phyloP scores from a whole-genome alignment of 2,113 vertebrate species.

The Rhynchomys soricoides region DNA sequence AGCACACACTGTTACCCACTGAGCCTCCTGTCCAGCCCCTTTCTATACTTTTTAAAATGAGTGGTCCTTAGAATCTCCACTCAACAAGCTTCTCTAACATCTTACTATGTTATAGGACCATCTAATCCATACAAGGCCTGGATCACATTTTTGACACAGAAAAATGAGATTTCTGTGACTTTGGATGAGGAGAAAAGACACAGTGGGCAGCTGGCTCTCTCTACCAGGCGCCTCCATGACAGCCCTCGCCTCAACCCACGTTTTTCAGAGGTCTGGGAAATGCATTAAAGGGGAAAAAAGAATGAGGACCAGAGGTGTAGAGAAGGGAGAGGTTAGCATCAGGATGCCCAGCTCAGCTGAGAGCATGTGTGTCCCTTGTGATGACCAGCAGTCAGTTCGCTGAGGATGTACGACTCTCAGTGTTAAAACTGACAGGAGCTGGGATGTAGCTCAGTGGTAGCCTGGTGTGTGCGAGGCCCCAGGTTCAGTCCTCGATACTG shows the following conservation, averaged over 20 bases:
- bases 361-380: fast-evolving
- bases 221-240: neutral
- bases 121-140: neutral
- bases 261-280: neutral
- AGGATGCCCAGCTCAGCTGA: neutral
- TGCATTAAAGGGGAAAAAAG: neutral
- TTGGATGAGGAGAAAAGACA: neutral
- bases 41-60: neutral
- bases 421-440: neutral
- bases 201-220: neutral
- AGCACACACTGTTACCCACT: neutral
- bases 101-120: neutral
- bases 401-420: neutral
- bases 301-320: neutral
- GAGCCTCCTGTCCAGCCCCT: neutral
- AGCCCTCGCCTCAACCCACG: neutral
- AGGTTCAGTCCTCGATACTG: neutral
- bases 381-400: neutral
- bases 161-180: neutral
- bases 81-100: neutral
- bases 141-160: neutral
- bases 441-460: neutral
- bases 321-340: neutral
- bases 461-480: neutral
- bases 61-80: neutral